Base-by-base conservation (phyloP, 2,797 vertebrate genomes). In the Periparus ater region DNA sequence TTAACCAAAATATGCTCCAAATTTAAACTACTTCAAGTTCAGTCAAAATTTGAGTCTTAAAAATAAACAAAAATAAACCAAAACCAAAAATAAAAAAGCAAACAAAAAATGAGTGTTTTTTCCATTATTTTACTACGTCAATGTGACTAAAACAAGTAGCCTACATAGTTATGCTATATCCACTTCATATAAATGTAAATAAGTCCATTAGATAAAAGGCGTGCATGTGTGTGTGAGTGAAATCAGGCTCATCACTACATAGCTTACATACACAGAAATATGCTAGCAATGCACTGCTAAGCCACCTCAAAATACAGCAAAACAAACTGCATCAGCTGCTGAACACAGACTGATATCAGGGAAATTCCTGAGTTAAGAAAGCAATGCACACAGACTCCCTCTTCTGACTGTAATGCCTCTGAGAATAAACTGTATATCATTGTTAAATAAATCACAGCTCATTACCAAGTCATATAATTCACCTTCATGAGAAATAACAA, bases 351-450 rank as follows among this genome's bases (percentile, higher is more conserved):
- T 66, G 53, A 4, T 40, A 50, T 2, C 29, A 47, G 20, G 58
- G 66, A 90, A 93, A 78, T 68, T 84, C 30, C 62, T 86, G n/a
- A 27, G 60, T 91, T 88, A 90, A 60, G 23, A 30, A 90, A 81
- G 38, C 48, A 50, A 72, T 2, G 6, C 34, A 47, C 4, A 29
- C 8, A 47, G 38, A 51, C 40, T 62, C 16, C n/a, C 76, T 19
- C 48, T 83, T 21, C 47, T 55, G 36, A 60, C 45, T 63, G 13
- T 10, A 74, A 61, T 34, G 23, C 45, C 30, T 63, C 68, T 61
- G 36, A 91, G 29, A 91, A 51, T 50, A 81, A 89, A 10, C 42
- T 54, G 19, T 32, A 16, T 16, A n/a, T 48, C 17, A 50, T 22
- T 34, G 20, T 74, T 83, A 65, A 90, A 54, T 51, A 84, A 90